Conservation (phyloP, 2,888 invertebrate species). For the Harpalus rufipes region DNA sequence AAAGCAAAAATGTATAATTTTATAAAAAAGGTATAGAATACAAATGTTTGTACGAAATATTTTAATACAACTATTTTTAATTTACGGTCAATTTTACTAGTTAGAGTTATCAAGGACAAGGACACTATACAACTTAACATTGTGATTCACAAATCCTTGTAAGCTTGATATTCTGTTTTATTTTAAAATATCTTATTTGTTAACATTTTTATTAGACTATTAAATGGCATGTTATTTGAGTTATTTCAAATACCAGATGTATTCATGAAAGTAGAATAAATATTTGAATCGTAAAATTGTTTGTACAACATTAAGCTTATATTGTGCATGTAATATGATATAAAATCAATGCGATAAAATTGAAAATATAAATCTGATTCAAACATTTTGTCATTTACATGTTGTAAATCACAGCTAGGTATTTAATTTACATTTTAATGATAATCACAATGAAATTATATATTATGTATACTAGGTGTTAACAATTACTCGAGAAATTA, state of each 20-base stretch:
- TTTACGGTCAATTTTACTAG: too few species aligned
- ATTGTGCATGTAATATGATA: conserved; percentile 32
- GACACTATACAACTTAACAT: too few species aligned
- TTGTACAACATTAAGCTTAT: conserved; percentile 19
- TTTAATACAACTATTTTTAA: too few species aligned
- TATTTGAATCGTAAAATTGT: conserved; percentile 38
- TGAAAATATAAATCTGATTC: conserved; percentile 13
- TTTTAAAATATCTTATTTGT: background rate
- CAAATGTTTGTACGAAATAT: too few species aligned
- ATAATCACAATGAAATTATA: too few species aligned
- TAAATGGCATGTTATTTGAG: background rate
- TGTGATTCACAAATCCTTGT: too few species aligned
- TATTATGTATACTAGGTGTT: too few species aligned
- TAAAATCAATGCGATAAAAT: conserved; percentile 44
- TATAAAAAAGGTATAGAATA: too few species aligned
- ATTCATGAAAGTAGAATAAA: conserved; percentile 32
- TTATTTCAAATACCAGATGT: background rate
- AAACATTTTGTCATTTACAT: conserved; percentile 15
- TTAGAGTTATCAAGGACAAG: too few species aligned
- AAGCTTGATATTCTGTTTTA: too few species aligned
- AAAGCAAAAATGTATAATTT: too few species aligned
- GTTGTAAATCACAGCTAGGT: background rate
- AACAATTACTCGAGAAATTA: too few species aligned
- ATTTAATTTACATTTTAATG: background rate
- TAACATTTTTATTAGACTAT: background rate